These are phyloP conservation scores for Drosophila guanche DNA, from an alignment of 1,140 invertebrate species.

Conservation along the genomic window DNA sequence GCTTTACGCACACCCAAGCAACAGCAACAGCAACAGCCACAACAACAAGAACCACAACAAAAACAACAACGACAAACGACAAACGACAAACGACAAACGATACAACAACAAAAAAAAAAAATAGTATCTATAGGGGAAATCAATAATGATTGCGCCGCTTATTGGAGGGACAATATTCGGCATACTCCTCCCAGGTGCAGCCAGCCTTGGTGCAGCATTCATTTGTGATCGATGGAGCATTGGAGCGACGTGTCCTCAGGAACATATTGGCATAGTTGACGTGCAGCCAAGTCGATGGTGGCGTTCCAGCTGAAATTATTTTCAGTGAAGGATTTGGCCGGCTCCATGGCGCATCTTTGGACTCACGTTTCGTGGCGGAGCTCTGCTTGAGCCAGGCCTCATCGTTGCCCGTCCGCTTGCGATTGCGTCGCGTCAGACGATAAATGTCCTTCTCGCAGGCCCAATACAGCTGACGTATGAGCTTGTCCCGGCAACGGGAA, in stretches of 20 bases:
- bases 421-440: slow-evolving; percentile 84
- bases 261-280: slow-evolving; percentile 78
- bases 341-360: background rate
- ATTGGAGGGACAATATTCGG: slow-evolving; percentile 87
- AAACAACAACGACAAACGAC: slow-evolving; percentile 29
- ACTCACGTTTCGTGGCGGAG: slow-evolving; percentile 44
- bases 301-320: background rate
- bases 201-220: slow-evolving; percentile 86
- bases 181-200: slow-evolving; percentile 88
- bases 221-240: slow-evolving; percentile 85
- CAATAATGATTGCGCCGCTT: slow-evolving; percentile 84
- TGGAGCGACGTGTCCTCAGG: slow-evolving; percentile 72
- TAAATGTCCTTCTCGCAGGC: slow-evolving; percentile 87
- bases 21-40: slow-evolving; percentile 31
- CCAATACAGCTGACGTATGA: slow-evolving; percentile 86
- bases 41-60: slow-evolving; percentile 10
- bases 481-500: slow-evolving; percentile 85
- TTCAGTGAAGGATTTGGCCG: background rate
- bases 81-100: too few relatives aligned
- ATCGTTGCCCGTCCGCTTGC: slow-evolving; percentile 54
- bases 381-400: slow-evolving; percentile 46
- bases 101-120: slow-evolving; percentile 26
- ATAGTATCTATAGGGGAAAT: slow-evolving; percentile 25
- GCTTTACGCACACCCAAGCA: slow-evolving; percentile 12
- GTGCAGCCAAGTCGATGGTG: slow-evolving; percentile 79